Percentiles rank a stretch among this genome's conserved stretches.
These are phyloP conservation scores for Atta colombica DNA, from an alignment of 1,140 invertebrate genomes.

Conservation along the genomic window DNA sequence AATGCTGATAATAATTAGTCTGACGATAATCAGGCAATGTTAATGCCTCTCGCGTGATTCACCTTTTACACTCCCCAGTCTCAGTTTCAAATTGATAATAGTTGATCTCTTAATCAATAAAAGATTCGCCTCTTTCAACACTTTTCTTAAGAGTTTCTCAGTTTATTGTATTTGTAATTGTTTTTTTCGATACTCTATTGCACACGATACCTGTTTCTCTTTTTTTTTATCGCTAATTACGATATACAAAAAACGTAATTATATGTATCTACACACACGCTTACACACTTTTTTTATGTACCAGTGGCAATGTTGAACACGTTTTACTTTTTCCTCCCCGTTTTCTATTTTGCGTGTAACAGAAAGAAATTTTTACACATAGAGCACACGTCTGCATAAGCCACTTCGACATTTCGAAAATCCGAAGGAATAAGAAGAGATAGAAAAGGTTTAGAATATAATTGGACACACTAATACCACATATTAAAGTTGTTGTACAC, in stretches of 20 bases:
- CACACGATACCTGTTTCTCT: conserved; percentile 2
- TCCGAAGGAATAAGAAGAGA: conserved; percentile 50
- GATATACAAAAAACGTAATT: conserved; percentile 54
- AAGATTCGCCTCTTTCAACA: conserved; percentile 30
- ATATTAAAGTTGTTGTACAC: no score
- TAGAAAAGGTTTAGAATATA: neutral
- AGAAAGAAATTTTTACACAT: conserved; percentile 54
- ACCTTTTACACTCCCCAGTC: neutral
- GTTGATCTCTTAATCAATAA: conserved; percentile 9
- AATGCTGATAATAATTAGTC: neutral
- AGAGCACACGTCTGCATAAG: conserved; percentile 16
- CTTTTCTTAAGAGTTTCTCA: neutral
- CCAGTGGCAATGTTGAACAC: conserved; percentile 42
- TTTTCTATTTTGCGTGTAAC: conserved; percentile 61
- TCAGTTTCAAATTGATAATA: conserved; percentile 1
- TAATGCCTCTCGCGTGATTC: neutral
- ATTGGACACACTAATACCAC: no score
- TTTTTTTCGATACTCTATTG: neutral
- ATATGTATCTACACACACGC: conserved; percentile 20
- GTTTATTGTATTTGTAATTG: conserved; percentile 23
- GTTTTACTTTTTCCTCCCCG: conserved; percentile 50
- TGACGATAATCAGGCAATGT: neutral
- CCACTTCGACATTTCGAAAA: conserved; percentile 57
- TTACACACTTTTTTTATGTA: conserved; percentile 27
- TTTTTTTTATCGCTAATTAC: conserved; percentile 26